Conservation (phyloP, 2,113 vertebrate genomes). For the Paramisgurnus dabryanus region DNA sequence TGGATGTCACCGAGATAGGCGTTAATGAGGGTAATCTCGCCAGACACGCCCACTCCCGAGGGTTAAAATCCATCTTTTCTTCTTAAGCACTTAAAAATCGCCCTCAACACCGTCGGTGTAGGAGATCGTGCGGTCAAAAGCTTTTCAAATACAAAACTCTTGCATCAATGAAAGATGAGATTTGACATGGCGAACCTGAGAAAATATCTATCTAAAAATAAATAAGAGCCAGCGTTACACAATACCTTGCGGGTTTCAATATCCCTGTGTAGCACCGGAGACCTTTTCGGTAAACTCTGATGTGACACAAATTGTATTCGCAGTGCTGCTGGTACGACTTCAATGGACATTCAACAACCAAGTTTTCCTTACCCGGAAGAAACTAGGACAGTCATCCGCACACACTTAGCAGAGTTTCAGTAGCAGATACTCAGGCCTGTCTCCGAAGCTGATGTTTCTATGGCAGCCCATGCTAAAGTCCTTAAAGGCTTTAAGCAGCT, state of each 20-base stretch:
- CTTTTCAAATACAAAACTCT: conserved; percentile 7
- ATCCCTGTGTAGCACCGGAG: neutral
- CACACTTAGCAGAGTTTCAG: conserved; percentile 62
- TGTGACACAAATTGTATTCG: conserved; percentile 29
- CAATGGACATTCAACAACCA: conserved; percentile 6
- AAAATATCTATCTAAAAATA: conserved; percentile 3
- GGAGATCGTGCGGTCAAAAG: conserved; percentile 4
- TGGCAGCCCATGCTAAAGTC: conserved; percentile 75
- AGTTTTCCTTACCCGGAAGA: conserved; percentile 28
- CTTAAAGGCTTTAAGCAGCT: conserved; percentile 80
- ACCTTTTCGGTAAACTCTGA: conserved; percentile 27
- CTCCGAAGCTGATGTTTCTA: conserved; percentile 77
- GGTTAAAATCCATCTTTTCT: conserved; percentile 14
- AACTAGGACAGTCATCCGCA: conserved; percentile 27
- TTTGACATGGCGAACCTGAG: neutral
- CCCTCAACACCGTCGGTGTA: neutral
- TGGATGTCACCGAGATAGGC: neutral
- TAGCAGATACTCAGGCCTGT: conserved; percentile 75
- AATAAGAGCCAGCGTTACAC: conserved; percentile 9
- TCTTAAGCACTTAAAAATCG: neutral
- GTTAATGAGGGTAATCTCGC: conserved; percentile 28
- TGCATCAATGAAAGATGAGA: conserved; percentile 22
- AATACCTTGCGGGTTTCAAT: conserved; percentile 33
- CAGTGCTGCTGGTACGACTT: neutral
- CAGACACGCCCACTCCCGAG: neutral